A percentile compares a stretch with the other conserved stretches of the same genome.
Conservation (phyloP, 37 sponge, comb jelly and placozoan species). For the Lycopodina hypogea region DNA sequence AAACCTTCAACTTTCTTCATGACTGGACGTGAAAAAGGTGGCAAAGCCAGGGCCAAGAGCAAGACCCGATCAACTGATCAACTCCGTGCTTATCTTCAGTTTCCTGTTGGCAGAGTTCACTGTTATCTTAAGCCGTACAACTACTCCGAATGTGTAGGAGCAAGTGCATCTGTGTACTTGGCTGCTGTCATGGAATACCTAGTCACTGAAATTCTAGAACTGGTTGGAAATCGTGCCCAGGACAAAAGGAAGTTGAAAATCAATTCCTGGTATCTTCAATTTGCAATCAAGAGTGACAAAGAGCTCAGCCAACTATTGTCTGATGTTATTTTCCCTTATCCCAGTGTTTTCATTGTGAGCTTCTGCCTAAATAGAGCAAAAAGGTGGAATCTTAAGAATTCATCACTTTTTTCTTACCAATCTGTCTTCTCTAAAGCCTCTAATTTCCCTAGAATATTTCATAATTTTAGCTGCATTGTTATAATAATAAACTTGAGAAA, state of each 20-base stretch:
- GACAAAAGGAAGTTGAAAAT: too few species aligned
- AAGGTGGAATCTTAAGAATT: conserved; percentile 71
- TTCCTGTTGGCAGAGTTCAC: conserved; percentile 98
- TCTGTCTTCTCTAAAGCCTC: not conserved
- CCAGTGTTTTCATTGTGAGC: conserved; percentile 95
- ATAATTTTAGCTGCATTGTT: too few species aligned
- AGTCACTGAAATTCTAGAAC: conserved; percentile 95
- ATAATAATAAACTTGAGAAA: too few species aligned
- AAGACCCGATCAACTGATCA: conserved; percentile 91
- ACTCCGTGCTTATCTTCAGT: conserved; percentile 98
- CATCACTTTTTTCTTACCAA: not conserved
- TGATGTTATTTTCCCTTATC: too few species aligned
- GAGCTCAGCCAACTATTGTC: conserved; percentile 96
- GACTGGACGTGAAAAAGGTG: conserved; percentile 99
- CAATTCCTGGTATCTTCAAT: too few species aligned
- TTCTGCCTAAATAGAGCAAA: conserved; percentile 93
- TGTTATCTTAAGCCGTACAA: conserved; percentile 85
- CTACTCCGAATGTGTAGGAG: conserved; percentile 93
- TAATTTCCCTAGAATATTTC: too few species aligned
- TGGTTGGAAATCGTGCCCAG: conserved; percentile 99
- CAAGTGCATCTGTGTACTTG: conserved; percentile 97
- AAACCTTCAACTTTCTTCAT: conserved; percentile 47
- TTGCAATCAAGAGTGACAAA: conserved; percentile 96
- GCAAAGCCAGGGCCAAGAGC: conserved; percentile 91
- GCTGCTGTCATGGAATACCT: conserved; percentile 99